phyloP scores from a whole-genome alignment of 2,888 invertebrate genomes.

The Trachelus troglodyta region DNA sequence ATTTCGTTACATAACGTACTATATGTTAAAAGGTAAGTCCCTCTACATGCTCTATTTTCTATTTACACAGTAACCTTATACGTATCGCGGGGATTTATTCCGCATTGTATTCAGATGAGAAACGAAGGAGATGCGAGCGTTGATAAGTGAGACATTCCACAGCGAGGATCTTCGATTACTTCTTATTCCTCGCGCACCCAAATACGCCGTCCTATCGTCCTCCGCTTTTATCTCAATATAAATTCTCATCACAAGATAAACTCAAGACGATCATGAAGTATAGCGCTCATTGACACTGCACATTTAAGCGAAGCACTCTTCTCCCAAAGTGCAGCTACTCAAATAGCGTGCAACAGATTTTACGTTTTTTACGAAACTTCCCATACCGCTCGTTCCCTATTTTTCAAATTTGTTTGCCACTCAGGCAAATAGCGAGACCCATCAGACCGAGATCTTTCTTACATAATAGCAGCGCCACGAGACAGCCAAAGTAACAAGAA shows the following conservation, averaged over 20 bases:
- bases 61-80: constrained; percentile 7
- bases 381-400: not conserved
- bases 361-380: not conserved
- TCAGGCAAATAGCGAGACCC: not conserved
- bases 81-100: constrained; percentile 27
- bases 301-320: not conserved
- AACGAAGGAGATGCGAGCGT: constrained; percentile 19
- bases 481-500: not conserved
- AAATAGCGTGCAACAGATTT: not conserved
- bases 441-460: not conserved
- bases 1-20: not conserved
- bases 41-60: constrained; percentile 1
- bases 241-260: not conserved
- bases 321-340: not conserved
- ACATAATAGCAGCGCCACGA: not conserved
- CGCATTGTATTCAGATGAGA: constrained; percentile 40
- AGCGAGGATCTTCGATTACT: constrained; percentile 71
- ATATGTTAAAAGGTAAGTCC: not conserved
- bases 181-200: constrained; percentile 1
- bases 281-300: not conserved
- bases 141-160: constrained; percentile 30
- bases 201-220: not conserved
- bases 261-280: not conserved
- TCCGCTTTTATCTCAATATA: not conserved
- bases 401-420: not conserved